Base-by-base conservation (phyloP, 2,888 invertebrate species). In the Sarcophaga carnaria region DNA sequence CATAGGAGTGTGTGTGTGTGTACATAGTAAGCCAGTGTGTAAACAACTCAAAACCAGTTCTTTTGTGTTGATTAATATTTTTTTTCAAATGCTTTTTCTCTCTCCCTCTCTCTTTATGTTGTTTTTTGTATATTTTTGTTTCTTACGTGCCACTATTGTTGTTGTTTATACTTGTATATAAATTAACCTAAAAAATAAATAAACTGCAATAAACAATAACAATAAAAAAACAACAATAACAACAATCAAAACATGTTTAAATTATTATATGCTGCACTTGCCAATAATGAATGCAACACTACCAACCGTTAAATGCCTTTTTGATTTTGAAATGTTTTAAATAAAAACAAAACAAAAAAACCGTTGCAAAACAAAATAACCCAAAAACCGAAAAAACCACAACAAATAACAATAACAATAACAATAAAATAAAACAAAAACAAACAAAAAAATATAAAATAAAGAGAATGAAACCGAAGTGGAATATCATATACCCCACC, bases 401-500 rank as follows among this genome's bases (percentile, higher is more conserved):
- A 37, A 37, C 10, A 37, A 37, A 37, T 10, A 88, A 20, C 20
- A 20, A 66, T 63, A 86, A 88, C 59, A 85, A 90, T 88, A 91
- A 90, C 37, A 75, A 76, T n/a, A 63, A 67, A 80, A 54, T n/a
- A 66, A 20, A 64, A 17, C 54, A 0, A 54, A 76, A 49, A 54
- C 5, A 14, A 22, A 74, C 27, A 49, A 8, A 49, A 49, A 89
- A 88, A 10, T 37, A 37, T 37, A 4, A 37, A 37, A 37, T 37
- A 88, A 66, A 69, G 87, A 88, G 64, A 85, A 90, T 88, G 92
- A 90, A 82, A 90, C 89, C 89, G 92, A 92, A 86, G 90, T 91
- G 90, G 91, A 92, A 88, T 89, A 90, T 88, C 91, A 88, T 76
- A 92, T 91, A 89, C 92, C 92, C 89, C 91, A 91, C 89, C 92